These are phyloP conservation scores for Rynchops niger DNA, from an alignment of 2,113 vertebrate genomes.

Conservation along the genomic window DNA sequence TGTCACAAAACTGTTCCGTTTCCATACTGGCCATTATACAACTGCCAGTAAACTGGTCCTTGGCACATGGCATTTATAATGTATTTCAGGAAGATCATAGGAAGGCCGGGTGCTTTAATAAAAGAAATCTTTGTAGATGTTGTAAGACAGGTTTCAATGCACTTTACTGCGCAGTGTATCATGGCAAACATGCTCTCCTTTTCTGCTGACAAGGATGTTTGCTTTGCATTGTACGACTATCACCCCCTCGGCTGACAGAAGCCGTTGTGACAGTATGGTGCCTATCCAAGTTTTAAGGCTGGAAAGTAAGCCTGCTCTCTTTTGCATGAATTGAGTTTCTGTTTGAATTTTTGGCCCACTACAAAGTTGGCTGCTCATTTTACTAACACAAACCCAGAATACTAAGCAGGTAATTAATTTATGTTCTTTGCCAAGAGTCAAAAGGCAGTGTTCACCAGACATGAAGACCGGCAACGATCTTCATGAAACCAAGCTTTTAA, in stretches of 20 bases:
- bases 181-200: not conserved
- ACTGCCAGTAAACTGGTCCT: not conserved
- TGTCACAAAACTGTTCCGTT: rapidly evolving
- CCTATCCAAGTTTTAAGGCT: slow-evolving; percentile 29
- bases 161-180: not conserved
- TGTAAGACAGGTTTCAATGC: not conserved
- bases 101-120: not conserved
- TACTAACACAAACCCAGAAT: slow-evolving; percentile 34
- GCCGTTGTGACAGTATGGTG: not conserved
- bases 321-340: slow-evolving; percentile 47
- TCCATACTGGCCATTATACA: not conserved
- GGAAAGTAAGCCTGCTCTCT: not conserved
- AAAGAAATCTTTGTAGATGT: not conserved
- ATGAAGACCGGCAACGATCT: not conserved
- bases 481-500: not conserved
- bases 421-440: slow-evolving; percentile 36
- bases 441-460: slow-evolving; percentile 20
- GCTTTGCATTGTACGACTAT: not conserved
- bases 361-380: slow-evolving; percentile 57
- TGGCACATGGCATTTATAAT: not conserved
- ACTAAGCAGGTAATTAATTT: slow-evolving; percentile 69
- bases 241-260: not conserved
- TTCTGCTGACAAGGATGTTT: slow-evolving; percentile 22
- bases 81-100: not conserved
- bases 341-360: slow-evolving; percentile 59